These are phyloP conservation scores for Stomatorhinus ivindoensis DNA, from an alignment of 2,113 vertebrate species.

Conservation along the genomic window DNA sequence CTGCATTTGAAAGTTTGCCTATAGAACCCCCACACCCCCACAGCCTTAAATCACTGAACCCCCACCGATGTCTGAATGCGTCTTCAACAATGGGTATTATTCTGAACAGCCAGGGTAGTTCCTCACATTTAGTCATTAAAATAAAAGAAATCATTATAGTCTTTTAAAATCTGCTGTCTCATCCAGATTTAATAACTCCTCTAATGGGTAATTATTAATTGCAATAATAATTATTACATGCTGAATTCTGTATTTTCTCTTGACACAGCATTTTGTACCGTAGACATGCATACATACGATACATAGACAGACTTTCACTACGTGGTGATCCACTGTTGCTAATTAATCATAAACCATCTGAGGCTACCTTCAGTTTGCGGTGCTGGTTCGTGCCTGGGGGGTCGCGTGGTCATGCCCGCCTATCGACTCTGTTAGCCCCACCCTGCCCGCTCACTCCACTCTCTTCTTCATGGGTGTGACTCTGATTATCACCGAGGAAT, in stretches of 20 bases:
- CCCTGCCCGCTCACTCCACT: background rate
- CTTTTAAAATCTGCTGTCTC: background rate
- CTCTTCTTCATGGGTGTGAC: background rate
- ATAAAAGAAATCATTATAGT: background rate
- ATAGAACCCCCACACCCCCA: background rate
- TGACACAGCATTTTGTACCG: background rate
- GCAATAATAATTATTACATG: background rate
- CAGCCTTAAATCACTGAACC: background rate
- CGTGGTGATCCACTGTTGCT: background rate
- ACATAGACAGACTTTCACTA: background rate
- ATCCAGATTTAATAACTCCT: background rate
- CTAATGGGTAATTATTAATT: background rate
- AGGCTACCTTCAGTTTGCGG: background rate
- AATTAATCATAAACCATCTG: background rate
- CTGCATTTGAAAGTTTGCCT: background rate
- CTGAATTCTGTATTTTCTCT: background rate
- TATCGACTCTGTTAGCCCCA: background rate
- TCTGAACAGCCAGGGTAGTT: background rate
- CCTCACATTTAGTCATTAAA: background rate
- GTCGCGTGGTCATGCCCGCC: background rate
- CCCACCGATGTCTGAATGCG: background rate
- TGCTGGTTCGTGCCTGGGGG: background rate
- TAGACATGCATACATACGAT: background rate
- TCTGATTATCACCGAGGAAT: background rate
- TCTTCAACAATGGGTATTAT: conserved; percentile 1